Conservation (phyloP, 2,888 invertebrate genomes). For the Tenthredo livida region DNA sequence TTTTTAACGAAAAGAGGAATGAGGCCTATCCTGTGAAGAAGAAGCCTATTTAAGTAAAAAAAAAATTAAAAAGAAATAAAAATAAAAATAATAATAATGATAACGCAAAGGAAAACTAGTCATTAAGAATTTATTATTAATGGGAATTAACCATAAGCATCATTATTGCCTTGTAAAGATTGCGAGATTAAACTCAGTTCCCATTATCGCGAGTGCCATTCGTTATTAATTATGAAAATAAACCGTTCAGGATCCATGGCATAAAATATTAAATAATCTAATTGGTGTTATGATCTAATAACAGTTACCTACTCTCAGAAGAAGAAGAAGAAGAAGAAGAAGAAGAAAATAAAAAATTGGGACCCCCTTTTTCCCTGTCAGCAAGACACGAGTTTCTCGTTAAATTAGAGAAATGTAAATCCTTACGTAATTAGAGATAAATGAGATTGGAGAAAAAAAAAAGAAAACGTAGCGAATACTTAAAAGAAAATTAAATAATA, state of each 20-base stretch:
- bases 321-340: background rate
- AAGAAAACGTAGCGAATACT: background rate
- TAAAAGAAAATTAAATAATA: background rate
- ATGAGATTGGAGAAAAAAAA: constrained; percentile 1
- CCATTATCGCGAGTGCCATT: constrained; percentile 23
- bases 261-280: constrained; percentile 5
- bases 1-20: constrained; percentile 39
- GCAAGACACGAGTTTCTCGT: background rate
- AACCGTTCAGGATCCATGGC: background rate
- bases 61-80: background rate
- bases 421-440: constrained; percentile 23
- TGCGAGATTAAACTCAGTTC: background rate
- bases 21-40: constrained; percentile 62
- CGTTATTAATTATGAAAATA: constrained; percentile 8
- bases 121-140: constrained; percentile 47
- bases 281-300: constrained; percentile 21
- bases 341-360: background rate
- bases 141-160: constrained; percentile 9
- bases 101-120: constrained; percentile 41
- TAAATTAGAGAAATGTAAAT: constrained; percentile 1
- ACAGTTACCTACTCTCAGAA: background rate
- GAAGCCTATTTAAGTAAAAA: constrained; percentile 60
- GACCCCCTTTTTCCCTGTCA: background rate
- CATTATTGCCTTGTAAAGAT: constrained; percentile 30
- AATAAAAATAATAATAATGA: background rate